Evolutionary conservation across 2,797 vertebrate genomes (phyloP).

Genomic region (Aythya fuligula): DNA sequence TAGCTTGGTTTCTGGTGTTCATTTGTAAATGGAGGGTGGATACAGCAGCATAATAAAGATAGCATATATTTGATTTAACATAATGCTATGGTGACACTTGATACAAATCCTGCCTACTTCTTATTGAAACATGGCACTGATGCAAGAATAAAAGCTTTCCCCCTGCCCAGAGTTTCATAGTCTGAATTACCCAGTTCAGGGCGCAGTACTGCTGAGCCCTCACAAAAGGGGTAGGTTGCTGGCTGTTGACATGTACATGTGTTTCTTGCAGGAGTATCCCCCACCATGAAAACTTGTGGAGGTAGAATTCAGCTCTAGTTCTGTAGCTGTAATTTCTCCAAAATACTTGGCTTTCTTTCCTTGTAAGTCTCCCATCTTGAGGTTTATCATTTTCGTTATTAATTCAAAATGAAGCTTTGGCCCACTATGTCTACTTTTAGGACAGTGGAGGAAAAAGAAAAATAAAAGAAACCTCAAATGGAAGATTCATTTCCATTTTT

Average conservation of each 20-base stretch:
- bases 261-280: background rate
- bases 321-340: background rate
- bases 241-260: fast-evolving
- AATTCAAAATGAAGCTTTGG: slow-evolving; percentile 38
- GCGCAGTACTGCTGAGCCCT: background rate
- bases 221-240: background rate
- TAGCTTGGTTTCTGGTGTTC: background rate
- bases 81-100: background rate
- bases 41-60: background rate
- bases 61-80: background rate
- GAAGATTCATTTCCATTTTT: slow-evolving; percentile 51
- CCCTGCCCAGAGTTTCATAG: background rate
- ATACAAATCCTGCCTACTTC: background rate
- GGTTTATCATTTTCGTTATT: background rate
- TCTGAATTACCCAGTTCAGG: background rate
- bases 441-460: slow-evolving; percentile 11
- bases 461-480: slow-evolving; percentile 45
- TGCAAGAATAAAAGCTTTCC: background rate
- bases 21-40: background rate
- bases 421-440: background rate
- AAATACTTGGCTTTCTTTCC: background rate
- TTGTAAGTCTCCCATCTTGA: background rate
- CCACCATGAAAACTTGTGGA: background rate
- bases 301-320: background rate
- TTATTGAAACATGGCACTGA: background rate